Evolutionary conservation across 2,113 vertebrate genomes (phyloP).

Genomic region (Corydoras sp.): DNA sequence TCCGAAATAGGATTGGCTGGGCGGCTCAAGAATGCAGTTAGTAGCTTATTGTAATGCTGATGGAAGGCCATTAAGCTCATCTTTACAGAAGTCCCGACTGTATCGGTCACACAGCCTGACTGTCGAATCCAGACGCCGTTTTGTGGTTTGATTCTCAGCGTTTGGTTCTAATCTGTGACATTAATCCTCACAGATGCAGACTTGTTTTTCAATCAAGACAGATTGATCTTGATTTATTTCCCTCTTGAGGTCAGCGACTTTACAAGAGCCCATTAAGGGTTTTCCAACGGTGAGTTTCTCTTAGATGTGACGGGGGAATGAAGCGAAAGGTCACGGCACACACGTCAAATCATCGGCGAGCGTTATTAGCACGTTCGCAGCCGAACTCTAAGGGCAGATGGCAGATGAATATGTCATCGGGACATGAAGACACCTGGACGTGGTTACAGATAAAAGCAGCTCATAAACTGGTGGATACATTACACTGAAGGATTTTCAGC

Average conservation of each 20-base stretch:
- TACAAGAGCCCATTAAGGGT: conserved; percentile 4
- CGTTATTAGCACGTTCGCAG: conserved; percentile 46
- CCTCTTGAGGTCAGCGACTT: not conserved
- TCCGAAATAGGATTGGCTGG: too few species aligned
- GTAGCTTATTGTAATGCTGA: too few species aligned
- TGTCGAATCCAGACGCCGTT: too few species aligned
- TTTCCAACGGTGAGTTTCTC: conserved; percentile 10
- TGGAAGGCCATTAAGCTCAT: too few species aligned
- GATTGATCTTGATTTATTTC: conserved; percentile 38
- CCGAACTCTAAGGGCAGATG: conserved; percentile 42
- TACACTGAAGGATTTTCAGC: not conserved
- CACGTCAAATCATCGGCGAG: conserved; percentile 44
- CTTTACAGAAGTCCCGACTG: too few species aligned
- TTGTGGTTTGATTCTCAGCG: too few species aligned
- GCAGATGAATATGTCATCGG: conserved; percentile 52
- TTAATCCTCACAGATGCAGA: not conserved
- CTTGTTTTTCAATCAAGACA: conserved; percentile 1
- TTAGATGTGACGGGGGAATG: conserved; percentile 3
- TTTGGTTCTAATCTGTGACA: too few species aligned
- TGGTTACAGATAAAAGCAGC: conserved; percentile 45
- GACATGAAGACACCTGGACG: conserved; percentile 56
- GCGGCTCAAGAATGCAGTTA: too few species aligned
- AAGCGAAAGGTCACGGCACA: conserved; percentile 33
- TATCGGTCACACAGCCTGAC: too few species aligned
- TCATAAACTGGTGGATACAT: conserved; percentile 1